These are phyloP conservation scores for Trichonephila clavipes DNA, from an alignment of 1,140 invertebrate genomes.

Conservation along the genomic window DNA sequence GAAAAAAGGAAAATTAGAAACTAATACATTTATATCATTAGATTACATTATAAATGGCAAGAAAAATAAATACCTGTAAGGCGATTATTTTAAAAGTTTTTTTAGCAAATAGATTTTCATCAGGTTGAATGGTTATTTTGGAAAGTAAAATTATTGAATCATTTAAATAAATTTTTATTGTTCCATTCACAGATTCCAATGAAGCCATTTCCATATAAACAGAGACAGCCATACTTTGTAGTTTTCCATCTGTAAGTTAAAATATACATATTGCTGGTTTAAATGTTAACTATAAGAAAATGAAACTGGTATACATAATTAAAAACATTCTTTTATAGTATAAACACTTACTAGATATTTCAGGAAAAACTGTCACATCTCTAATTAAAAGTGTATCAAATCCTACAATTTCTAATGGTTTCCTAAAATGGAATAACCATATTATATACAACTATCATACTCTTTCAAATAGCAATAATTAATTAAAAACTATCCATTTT, in stretches of 20 bases:
- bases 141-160: neutral
- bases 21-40: no score
- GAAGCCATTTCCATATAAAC: constrained; percentile 42
- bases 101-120: constrained; percentile 33
- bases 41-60: no score
- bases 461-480: no score
- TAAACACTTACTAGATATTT: constrained; percentile 28
- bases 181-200: constrained; percentile 23
- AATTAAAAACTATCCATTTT: no score
- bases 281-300: neutral
- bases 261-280: neutral
- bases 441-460: neutral
- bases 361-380: constrained; percentile 81
- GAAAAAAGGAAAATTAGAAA: no score
- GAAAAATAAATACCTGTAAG: constrained; percentile 25
- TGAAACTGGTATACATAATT: neutral
- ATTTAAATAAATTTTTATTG: constrained; percentile 39
- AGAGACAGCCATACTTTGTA: constrained; percentile 11
- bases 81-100: constrained; percentile 17
- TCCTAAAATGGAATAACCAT: constrained; percentile 81
- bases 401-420: constrained; percentile 83
- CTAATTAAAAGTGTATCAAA: constrained; percentile 82
- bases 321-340: neutral
- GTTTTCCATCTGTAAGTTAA: constrained; percentile 18
- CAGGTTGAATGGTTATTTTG: constrained; percentile 10